phyloP scores from a whole-genome alignment of 2,113 vertebrate species.

The Oreochromis aureus region DNA sequence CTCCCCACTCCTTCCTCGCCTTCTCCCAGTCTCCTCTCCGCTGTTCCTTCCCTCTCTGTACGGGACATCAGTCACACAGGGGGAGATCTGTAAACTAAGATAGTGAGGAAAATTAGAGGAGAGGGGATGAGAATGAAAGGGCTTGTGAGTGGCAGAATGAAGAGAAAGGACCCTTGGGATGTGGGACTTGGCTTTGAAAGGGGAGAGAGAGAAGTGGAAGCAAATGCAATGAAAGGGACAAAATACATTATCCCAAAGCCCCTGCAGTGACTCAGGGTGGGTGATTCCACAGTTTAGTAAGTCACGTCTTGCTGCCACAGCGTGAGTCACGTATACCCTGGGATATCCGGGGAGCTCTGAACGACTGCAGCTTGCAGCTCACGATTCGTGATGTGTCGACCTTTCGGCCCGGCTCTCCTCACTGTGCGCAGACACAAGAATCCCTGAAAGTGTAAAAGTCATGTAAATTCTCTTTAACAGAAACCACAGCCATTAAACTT shows the following conservation, averaged over 20 bases:
- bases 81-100: constrained; percentile 23
- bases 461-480: background rate
- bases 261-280: background rate
- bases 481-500: background rate
- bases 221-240: background rate
- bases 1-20: background rate
- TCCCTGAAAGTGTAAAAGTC: background rate
- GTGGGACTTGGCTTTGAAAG: background rate
- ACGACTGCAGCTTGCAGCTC: background rate
- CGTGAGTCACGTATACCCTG: constrained; percentile 5
- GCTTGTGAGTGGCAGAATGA: background rate
- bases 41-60: background rate
- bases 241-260: background rate
- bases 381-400: background rate
- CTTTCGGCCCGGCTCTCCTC: background rate
- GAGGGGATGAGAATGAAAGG: background rate
- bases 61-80: constrained; percentile 3
- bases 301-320: constrained; percentile 1
- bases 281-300: background rate
- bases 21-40: background rate
- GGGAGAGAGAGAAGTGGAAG: background rate
- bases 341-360: background rate
- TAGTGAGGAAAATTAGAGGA: constrained; percentile 17
- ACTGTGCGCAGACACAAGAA: background rate
- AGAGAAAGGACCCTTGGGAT: background rate